These are phyloP conservation scores for Platyscapa corneri DNA, from an alignment of 1,140 invertebrate species.

Conservation along the genomic window DNA sequence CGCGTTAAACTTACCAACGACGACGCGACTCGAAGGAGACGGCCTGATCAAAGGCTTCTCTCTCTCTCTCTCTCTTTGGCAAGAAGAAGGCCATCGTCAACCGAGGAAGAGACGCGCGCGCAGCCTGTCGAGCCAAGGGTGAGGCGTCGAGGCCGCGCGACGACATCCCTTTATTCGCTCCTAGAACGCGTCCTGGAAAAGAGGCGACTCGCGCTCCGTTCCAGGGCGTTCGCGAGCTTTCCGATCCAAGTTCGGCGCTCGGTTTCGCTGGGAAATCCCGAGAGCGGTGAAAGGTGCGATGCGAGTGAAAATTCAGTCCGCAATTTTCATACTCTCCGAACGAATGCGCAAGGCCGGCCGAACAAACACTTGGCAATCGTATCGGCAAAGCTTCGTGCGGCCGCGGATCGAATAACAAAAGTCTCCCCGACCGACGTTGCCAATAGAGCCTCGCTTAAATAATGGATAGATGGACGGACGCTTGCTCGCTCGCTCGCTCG, in stretches of 20 bases:
- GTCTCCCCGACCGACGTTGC: neutral
- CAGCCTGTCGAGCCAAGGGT: neutral
- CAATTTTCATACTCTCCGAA: no score
- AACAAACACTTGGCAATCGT: neutral
- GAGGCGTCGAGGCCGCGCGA: neutral
- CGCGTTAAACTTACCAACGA: neutral
- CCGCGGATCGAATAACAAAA: neutral
- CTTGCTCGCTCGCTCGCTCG: no score
- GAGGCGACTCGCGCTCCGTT: no score
- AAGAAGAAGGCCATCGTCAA: neutral
- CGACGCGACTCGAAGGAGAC: neutral
- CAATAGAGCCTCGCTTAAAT: neutral
- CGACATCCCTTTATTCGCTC: no score
- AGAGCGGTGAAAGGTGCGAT: neutral
- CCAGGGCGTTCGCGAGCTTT: no score
- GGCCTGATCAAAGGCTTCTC: neutral
- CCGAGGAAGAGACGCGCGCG: neutral
- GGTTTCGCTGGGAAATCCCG: neutral
- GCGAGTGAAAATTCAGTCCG: neutral
- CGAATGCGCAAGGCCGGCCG: neutral
- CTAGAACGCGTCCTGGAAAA: no score
- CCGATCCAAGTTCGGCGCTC: no score
- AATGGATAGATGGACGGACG: no score
- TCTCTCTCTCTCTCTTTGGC: neutral
- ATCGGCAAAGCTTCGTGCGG: neutral